Percentiles rank a stretch among this genome's conserved stretches.
Evolutionary conservation across 2,113 vertebrate genomes (phyloP).

Genomic region (Oxygymnocypris stewartii): DNA sequence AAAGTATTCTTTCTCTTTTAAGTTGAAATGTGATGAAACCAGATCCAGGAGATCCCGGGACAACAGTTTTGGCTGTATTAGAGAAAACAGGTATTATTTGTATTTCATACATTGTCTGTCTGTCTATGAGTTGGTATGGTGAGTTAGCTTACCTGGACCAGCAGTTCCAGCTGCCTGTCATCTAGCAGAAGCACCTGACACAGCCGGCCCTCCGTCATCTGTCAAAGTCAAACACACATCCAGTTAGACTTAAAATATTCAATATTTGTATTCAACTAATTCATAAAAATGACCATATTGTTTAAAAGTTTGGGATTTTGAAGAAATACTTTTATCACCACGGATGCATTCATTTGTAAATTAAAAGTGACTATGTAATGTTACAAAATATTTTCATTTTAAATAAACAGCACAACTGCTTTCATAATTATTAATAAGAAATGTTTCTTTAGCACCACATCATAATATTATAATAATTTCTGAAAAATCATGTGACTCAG

Average conservation of each 20-base stretch:
- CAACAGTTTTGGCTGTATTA: constrained; percentile 89
- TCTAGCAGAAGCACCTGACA: constrained; percentile 94
- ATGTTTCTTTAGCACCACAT: not conserved
- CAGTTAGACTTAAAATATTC: not conserved
- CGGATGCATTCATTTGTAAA: not conserved
- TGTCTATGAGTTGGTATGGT: not conserved
- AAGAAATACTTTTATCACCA: not conserved
- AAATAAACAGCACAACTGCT: not conserved
- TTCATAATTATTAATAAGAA: not conserved
- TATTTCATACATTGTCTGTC: not conserved
- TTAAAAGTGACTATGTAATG: not conserved
- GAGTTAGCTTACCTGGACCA: constrained; percentile 86
- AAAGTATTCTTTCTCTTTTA: constrained; percentile 99
- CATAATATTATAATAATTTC: not conserved
- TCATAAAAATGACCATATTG: not conserved
- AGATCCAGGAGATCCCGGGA: constrained; percentile 92
- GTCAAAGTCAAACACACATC: constrained; percentile 27
- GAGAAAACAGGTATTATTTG: constrained; percentile 27
- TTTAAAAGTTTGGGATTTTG: not conserved
- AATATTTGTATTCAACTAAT: not conserved
- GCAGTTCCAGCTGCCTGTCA: constrained; percentile 90
- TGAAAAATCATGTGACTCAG: not conserved
- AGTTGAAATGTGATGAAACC: constrained; percentile 95
- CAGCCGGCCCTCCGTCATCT: constrained; percentile 96
- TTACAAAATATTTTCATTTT: not conserved